These are phyloP conservation scores for Pangasius sanitwongsei DNA, from an alignment of 2,797 vertebrate species.

Conservation along the genomic window DNA sequence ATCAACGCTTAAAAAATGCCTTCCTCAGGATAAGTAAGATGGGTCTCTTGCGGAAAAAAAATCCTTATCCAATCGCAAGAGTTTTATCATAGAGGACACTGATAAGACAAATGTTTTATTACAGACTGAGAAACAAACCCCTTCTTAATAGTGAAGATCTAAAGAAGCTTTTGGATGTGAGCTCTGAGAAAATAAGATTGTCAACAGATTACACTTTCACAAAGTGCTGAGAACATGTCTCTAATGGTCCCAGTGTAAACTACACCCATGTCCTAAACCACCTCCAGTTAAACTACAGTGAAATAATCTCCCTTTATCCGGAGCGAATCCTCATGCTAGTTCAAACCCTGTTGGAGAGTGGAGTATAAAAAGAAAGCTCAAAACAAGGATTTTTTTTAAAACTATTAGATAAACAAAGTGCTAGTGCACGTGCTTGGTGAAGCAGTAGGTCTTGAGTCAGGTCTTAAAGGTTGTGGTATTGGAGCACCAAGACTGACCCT, in stretches of 20 bases:
- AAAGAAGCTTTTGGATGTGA: neutral
- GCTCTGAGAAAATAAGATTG: neutral
- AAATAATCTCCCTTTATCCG: neutral
- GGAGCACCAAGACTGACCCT: neutral
- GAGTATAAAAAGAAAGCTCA: neutral
- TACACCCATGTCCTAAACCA: neutral
- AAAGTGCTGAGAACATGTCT: too few species aligned
- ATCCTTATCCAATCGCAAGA: neutral
- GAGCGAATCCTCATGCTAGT: neutral
- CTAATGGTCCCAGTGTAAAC: neutral
- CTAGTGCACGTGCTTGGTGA: neutral
- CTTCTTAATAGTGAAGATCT: neutral
- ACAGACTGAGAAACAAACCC: neutral
- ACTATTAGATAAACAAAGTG: neutral
- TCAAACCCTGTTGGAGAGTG: neutral
- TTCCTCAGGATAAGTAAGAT: neutral
- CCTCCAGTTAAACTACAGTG: neutral
- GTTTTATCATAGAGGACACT: neutral
- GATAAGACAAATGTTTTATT: neutral
- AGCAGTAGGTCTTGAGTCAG: neutral
- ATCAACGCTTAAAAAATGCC: neutral
- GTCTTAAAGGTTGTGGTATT: neutral
- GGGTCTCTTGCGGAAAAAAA: too few species aligned
- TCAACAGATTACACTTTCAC: neutral
- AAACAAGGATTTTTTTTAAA: too few species aligned